These are phyloP conservation scores for Acanthacorydalis orientalis DNA, from an alignment of 2,888 invertebrate species.

Conservation along the genomic window DNA sequence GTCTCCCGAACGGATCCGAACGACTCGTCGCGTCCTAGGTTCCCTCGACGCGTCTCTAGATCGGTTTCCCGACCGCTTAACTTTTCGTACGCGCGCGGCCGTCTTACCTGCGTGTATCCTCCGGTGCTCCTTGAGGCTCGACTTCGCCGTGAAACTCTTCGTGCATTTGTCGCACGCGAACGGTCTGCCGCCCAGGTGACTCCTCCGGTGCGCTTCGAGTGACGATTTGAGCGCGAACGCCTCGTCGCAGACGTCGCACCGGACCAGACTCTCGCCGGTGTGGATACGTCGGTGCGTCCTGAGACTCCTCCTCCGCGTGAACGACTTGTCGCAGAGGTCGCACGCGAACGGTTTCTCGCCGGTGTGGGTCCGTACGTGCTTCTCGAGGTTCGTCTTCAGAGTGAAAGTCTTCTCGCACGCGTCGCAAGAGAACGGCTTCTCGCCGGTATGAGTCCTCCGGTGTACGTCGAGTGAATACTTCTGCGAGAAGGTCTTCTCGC, in stretches of 20 bases:
- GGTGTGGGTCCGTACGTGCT: slow-evolving; percentile 57
- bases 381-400: neutral
- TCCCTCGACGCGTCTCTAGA: neutral
- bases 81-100: slow-evolving; percentile 88
- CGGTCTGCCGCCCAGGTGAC: too few species aligned
- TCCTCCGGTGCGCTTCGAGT: slow-evolving; percentile 84
- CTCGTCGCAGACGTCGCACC: slow-evolving; percentile 74
- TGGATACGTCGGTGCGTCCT: slow-evolving; percentile 74
- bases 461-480: slow-evolving; percentile 91
- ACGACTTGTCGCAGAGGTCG: slow-evolving; percentile 86
- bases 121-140: slow-evolving; percentile 79
- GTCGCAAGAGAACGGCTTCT: neutral
- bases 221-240: slow-evolving; percentile 86
- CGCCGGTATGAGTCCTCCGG: slow-evolving; percentile 64
- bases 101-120: slow-evolving; percentile 85
- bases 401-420: neutral
- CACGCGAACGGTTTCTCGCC: slow-evolving; percentile 92
- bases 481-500: slow-evolving; percentile 71
- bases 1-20: neutral
- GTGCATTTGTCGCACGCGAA: slow-evolving; percentile 89
- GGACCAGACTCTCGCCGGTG: slow-evolving; percentile 80
- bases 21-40: neutral
- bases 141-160: slow-evolving; percentile 77
- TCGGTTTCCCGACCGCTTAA: slow-evolving; percentile 75
- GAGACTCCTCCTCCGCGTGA: slow-evolving; percentile 61